A percentile compares a stretch with the other conserved stretches of the same genome.
phyloP scores from a whole-genome alignment of 2,797 vertebrate species.

The Cetoscarus ocellatus region DNA sequence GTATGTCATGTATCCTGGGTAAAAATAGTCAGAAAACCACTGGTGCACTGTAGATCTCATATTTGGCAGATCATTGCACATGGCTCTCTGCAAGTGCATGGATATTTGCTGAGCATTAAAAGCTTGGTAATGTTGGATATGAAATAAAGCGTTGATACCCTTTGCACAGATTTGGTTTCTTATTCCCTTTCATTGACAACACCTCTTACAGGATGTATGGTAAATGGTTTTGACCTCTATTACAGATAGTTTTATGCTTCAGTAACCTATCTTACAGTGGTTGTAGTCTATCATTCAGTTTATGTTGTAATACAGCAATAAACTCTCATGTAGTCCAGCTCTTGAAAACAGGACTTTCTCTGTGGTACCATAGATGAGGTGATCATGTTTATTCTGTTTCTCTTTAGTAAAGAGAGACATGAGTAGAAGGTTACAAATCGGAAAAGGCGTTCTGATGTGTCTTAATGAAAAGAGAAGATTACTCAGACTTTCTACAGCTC shows the following conservation, averaged over 20 bases:
- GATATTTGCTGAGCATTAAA: too few species aligned
- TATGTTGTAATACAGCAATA: not conserved
- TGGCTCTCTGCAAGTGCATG: too few species aligned
- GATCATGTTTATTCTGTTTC: conserved; percentile 15
- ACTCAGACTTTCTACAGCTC: not conserved
- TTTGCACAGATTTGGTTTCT: too few species aligned
- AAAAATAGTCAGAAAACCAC: too few species aligned
- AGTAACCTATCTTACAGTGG: not conserved
- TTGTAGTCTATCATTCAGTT: conserved; percentile 13
- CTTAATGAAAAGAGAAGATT: conserved; percentile 4
- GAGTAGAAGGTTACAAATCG: conserved; percentile 1
- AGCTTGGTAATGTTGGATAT: too few species aligned
- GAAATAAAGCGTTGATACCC: too few species aligned
- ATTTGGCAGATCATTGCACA: too few species aligned
- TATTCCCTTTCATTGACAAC: not conserved
- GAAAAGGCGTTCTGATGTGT: not conserved
- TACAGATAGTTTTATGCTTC: not conserved
- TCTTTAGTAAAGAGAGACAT: conserved; percentile 1
- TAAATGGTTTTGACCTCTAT: not conserved
- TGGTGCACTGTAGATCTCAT: too few species aligned
- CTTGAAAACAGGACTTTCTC: conserved; percentile 1
- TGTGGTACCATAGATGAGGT: conserved; percentile 8
- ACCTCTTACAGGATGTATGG: not conserved
- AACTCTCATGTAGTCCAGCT: not conserved
- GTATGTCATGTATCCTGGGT: too few species aligned